phyloP scores from a whole-genome alignment of 2,113 vertebrate genomes.

The Chaetodon trifascialis region DNA sequence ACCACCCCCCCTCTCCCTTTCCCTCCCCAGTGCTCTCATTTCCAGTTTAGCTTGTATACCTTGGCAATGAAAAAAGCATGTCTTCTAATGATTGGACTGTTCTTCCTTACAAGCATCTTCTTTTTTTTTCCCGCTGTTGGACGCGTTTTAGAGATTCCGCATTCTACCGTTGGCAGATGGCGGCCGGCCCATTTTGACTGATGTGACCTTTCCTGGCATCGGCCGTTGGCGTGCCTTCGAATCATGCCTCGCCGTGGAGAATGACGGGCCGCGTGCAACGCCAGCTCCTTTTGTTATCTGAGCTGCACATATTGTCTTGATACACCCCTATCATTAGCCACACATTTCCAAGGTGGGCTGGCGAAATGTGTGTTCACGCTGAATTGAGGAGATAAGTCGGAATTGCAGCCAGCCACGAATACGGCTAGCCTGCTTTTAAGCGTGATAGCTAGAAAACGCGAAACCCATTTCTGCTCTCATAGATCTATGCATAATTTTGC shows the following conservation, averaged over 20 bases:
- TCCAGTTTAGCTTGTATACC: constrained; percentile 27
- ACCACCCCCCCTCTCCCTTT: constrained; percentile 13
- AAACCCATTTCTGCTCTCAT: constrained; percentile 54
- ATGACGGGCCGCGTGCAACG: constrained; percentile 50
- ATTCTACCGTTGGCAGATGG: constrained; percentile 54
- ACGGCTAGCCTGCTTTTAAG: constrained; percentile 43
- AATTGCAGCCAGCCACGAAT: constrained; percentile 22
- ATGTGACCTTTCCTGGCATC: constrained; percentile 65
- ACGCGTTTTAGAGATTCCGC: constrained; percentile 32
- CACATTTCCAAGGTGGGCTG: constrained; percentile 61
- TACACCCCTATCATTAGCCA: constrained; percentile 68
- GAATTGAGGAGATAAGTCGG: constrained; percentile 70
- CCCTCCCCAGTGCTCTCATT: not conserved
- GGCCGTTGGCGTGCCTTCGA: constrained; percentile 27
- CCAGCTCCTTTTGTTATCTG: constrained; percentile 72
- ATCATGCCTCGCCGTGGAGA: constrained; percentile 47
- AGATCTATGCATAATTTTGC: constrained; percentile 66
- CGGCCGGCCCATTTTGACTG: constrained; percentile 47
- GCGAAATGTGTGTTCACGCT: constrained; percentile 48
- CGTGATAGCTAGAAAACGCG: constrained; percentile 53
- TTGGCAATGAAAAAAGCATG: constrained; percentile 25
- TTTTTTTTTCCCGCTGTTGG: not conserved
- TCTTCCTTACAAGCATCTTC: not conserved
- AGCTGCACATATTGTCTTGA: constrained; percentile 65
- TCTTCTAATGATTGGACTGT: constrained; percentile 19